A percentile compares a stretch with the other conserved stretches of the same genome.
These are phyloP conservation scores for Drosophila ananassae DNA, from an alignment of 1,140 invertebrate genomes.

Conservation along the genomic window DNA sequence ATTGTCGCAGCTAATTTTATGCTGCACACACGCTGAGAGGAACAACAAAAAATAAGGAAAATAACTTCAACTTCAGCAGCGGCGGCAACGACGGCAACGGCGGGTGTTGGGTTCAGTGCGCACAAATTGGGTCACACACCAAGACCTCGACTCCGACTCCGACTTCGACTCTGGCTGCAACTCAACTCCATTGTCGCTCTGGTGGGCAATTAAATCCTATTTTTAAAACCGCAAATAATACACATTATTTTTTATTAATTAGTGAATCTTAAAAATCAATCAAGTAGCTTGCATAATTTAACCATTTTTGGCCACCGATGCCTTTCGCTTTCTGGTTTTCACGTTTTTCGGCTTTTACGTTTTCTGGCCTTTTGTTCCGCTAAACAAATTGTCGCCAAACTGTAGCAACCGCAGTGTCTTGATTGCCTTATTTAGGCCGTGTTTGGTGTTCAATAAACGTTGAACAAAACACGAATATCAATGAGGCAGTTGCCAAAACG, in stretches of 20 bases:
- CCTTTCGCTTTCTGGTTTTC: slow-evolving; percentile 67
- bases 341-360: slow-evolving; percentile 21
- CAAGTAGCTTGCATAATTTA: slow-evolving; percentile 65
- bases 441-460: slow-evolving; percentile 53
- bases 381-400: slow-evolving; percentile 77
- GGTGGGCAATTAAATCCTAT: slow-evolving; percentile 54
- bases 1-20: slow-evolving; percentile 72
- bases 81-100: too few species aligned
- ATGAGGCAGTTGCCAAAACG: slow-evolving; percentile 51
- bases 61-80: not conserved
- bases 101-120: slow-evolving; percentile 64
- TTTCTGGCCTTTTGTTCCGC: slow-evolving; percentile 33
- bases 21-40: slow-evolving; percentile 31
- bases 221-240: slow-evolving; percentile 29
- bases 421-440: slow-evolving; percentile 66
- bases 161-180: not conserved
- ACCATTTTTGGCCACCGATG: slow-evolving; percentile 26
- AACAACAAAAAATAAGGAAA: not conserved
- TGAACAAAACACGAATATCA: slow-evolving; percentile 47
- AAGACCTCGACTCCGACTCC: slow-evolving; percentile 32
- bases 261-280: slow-evolving; percentile 71
- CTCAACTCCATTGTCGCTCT: slow-evolving; percentile 27
- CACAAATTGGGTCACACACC: slow-evolving; percentile 74
- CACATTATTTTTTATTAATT: slow-evolving; percentile 66
- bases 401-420: slow-evolving; percentile 36